Conservation (phyloP, 2,888 invertebrate species). For the Anagyrus pseudococci region DNA sequence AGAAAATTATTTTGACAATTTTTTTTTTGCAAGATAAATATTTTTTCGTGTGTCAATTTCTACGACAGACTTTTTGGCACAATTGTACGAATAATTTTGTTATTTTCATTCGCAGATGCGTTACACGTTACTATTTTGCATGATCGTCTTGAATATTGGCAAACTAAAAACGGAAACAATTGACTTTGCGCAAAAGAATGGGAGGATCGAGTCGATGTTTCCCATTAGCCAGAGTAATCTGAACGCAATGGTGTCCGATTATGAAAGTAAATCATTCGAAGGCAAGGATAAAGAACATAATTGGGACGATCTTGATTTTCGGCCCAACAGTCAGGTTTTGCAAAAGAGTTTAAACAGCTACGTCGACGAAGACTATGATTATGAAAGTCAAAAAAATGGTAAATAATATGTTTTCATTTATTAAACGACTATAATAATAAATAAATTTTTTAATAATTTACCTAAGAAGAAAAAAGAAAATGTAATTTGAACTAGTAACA, state of each 20-base stretch:
- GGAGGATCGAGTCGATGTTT: constrained; percentile 15
- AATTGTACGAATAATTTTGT: too few relatives aligned
- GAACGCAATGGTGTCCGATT: neutral
- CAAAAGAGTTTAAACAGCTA: constrained; percentile 8
- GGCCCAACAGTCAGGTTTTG: neutral
- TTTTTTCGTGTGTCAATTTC: too few relatives aligned
- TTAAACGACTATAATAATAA: too few relatives aligned
- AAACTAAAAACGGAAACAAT: constrained; percentile 40
- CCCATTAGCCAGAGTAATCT: constrained; percentile 2
- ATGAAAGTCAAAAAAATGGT: constrained; percentile 2
- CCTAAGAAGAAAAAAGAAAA: too few relatives aligned
- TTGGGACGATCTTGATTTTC: neutral
- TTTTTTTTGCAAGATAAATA: too few relatives aligned
- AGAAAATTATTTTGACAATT: too few relatives aligned
- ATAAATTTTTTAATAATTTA: too few relatives aligned
- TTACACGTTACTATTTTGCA: constrained; percentile 34
- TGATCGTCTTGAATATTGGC: constrained; percentile 37
- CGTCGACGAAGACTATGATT: constrained; percentile 13
- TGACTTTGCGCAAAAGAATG: constrained; percentile 30
- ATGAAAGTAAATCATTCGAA: neutral
- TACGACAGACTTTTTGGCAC: too few relatives aligned
- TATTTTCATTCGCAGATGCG: constrained; percentile 37
- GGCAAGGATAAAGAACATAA: neutral
- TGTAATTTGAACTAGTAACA: too few relatives aligned
- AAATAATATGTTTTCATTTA: too few relatives aligned